Percentiles rank a stretch among this genome's conserved stretches.
These are phyloP conservation scores for Tonatia bakeri DNA, from an alignment of 2,113 vertebrate genomes.

Conservation along the genomic window DNA sequence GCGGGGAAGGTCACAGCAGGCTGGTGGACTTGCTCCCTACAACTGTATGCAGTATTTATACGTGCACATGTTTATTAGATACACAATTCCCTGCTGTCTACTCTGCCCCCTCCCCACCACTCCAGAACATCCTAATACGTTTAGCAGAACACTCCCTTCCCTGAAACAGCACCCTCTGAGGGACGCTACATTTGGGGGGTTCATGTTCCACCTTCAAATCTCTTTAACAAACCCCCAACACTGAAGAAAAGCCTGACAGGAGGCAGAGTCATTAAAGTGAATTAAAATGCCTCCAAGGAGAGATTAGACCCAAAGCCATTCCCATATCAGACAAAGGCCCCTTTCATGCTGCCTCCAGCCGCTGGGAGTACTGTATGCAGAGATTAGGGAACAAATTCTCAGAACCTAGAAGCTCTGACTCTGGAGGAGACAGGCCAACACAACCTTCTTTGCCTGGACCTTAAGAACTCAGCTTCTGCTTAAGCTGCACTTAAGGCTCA, in stretches of 20 bases:
- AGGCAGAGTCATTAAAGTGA: constrained; percentile 83
- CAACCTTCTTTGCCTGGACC: not conserved
- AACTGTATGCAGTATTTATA: not conserved
- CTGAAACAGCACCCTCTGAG: constrained; percentile 4
- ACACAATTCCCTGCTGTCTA: not conserved
- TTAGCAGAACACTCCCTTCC: constrained; percentile 74
- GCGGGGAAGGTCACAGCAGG: not conserved
- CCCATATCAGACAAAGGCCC: constrained; percentile 78
- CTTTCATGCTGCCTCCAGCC: constrained; percentile 75
- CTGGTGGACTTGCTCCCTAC: not conserved
- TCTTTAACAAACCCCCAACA: constrained; percentile 77
- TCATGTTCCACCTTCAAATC: constrained; percentile 78
- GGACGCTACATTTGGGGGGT: constrained; percentile 58
- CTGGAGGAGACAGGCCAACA: constrained; percentile 61
- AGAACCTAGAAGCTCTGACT: constrained; percentile 63
- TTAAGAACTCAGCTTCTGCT: constrained; percentile 8
- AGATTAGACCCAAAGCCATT: constrained; percentile 81
- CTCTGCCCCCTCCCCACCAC: not conserved
- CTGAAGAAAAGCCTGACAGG: constrained; percentile 77
- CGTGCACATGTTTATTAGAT: not conserved
- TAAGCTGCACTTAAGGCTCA: not conserved
- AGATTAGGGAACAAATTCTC: constrained; percentile 78
- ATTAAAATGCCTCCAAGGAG: constrained; percentile 81
- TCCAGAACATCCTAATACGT: constrained; percentile 63
- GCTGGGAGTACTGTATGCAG: constrained; percentile 66